phyloP scores from a whole-genome alignment of 1,140 invertebrate genomes.

The Atta colombica region DNA sequence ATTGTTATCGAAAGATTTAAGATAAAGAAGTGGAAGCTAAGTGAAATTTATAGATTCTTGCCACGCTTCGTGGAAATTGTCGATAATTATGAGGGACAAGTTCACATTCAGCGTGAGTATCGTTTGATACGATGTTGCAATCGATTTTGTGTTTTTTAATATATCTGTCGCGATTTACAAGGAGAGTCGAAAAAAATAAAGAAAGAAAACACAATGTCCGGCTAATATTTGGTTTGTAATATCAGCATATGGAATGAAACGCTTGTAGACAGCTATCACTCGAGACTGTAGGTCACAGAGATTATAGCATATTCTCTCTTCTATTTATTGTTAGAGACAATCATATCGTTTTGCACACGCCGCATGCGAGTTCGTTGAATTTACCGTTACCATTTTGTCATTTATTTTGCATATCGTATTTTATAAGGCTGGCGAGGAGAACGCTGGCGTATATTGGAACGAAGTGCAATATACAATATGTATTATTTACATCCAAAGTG shows the following conservation, averaged over 20 bases:
- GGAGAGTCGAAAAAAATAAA: background rate
- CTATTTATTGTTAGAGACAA: conserved; percentile 3
- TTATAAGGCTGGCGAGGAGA: background rate
- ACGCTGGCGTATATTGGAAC: background rate
- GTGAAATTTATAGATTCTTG: background rate
- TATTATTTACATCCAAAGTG: background rate
- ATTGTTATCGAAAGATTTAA: background rate
- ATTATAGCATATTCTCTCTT: conserved; percentile 20
- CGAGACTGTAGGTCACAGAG: conserved; percentile 13
- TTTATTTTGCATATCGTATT: conserved; percentile 1
- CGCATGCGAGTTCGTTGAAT: background rate
- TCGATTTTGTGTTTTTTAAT: background rate
- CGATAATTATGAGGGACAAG: conserved; percentile 78
- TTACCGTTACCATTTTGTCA: background rate
- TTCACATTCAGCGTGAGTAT: conserved; percentile 79
- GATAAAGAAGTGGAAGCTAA: background rate
- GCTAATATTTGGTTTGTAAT: background rate
- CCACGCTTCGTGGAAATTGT: background rate
- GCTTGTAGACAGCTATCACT: background rate
- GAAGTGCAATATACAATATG: background rate
- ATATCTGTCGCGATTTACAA: background rate
- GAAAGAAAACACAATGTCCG: background rate
- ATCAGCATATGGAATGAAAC: background rate
- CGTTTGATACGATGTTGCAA: background rate
- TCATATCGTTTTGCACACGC: conserved; percentile 1